Conservation (phyloP, 2,797 vertebrate species). For the Scolopax rusticola region DNA sequence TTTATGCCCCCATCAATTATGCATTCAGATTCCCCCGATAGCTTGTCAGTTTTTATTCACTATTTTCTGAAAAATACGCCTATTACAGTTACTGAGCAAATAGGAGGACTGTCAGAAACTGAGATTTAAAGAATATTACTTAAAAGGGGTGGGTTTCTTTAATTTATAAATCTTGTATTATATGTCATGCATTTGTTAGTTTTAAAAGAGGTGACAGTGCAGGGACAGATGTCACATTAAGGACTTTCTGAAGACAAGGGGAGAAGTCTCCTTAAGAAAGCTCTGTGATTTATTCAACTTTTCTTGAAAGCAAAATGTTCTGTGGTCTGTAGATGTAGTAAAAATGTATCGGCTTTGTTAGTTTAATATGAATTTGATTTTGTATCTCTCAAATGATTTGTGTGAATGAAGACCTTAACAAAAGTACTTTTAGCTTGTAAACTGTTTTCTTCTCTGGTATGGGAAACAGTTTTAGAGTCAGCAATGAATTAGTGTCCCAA, state of each 20-base stretch:
- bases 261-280: constrained; percentile 60
- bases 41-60: constrained; percentile 92
- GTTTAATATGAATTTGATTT: constrained; percentile 33
- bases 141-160: constrained; percentile 85
- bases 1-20: constrained; percentile 95
- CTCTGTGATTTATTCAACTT: constrained; percentile 58
- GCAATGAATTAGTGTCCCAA: background rate
- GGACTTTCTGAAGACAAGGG: constrained; percentile 78
- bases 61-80: constrained; percentile 87
- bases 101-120: constrained; percentile 81
- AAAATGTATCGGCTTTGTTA: constrained; percentile 42
- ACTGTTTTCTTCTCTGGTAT: background rate
- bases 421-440: background rate
- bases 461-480: background rate
- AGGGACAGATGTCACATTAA: constrained; percentile 81
- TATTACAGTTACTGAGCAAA: constrained; percentile 85
- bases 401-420: background rate
- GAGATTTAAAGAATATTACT: constrained; percentile 89
- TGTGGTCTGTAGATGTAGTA: background rate
- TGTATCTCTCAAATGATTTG: constrained; percentile 5
- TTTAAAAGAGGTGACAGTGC: constrained; percentile 77
- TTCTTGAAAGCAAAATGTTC: constrained; percentile 48
- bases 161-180: constrained; percentile 86
- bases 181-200: constrained; percentile 80
- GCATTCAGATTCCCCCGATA: constrained; percentile 91